These are phyloP conservation scores for Aricia artaxerxes DNA, from an alignment of 2,888 invertebrate genomes.

Conservation along the genomic window DNA sequence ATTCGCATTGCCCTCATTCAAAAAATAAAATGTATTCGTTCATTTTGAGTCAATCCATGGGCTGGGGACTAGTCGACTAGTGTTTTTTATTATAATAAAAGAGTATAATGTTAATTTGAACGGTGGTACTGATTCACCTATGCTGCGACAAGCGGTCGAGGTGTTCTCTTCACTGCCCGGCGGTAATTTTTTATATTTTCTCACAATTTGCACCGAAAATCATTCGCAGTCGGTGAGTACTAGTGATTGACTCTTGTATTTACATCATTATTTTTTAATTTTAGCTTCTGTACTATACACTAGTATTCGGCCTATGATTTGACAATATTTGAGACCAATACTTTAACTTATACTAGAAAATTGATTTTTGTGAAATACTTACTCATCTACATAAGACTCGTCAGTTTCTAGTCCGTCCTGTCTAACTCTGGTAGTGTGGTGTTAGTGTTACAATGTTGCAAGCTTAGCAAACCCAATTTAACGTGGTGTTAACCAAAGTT, in stretches of 20 bases:
- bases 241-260: not conserved
- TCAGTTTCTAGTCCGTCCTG: not conserved
- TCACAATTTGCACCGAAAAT: not conserved
- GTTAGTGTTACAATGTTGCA: not conserved
- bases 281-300: not conserved
- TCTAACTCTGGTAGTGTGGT: not conserved
- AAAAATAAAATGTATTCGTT: slow-evolving; percentile 27
- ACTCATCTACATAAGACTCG: not conserved
- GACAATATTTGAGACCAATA: not conserved
- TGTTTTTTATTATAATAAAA: not conserved
- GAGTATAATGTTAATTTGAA: not conserved
- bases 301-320: not conserved
- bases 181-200: not conserved
- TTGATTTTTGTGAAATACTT: not conserved
- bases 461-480: not conserved
- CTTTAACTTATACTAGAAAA: not conserved
- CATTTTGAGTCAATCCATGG: not conserved
- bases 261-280: not conserved
- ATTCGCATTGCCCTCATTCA: slow-evolving; percentile 22
- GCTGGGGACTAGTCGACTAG: not conserved
- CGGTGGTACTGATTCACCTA: not conserved
- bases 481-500: not conserved
- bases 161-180: not conserved
- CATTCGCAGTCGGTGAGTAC: not conserved
- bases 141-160: not conserved